Base-by-base conservation (phyloP, 2,113 vertebrate species). In the Quiscalus mexicanus region DNA sequence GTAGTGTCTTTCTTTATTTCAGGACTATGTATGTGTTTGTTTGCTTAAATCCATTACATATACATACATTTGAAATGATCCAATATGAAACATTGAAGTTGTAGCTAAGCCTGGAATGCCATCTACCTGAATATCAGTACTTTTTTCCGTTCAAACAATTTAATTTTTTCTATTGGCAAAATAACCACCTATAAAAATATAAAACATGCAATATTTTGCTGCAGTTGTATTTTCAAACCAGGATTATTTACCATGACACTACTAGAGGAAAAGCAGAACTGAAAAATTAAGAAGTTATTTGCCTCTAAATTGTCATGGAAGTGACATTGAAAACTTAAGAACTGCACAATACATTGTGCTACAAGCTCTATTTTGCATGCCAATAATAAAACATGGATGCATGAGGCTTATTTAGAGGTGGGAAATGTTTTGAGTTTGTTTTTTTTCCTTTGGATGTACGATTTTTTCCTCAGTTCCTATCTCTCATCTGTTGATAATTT, bases 151-250 rank as follows among this genome's bases (percentile, higher is more conserved):
- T 96, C 27, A 52, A 84, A 94, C 96, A 92, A 95, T 97, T 97
- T 89, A 52, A 92, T 96, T 97, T 96, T 82, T 83, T 96, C 83
- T 96, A 44, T 80, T 94, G 84, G 44, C 81, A 94, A 84, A 93
- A 91, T 87, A 90, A 86, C 10, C 20, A 84, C 21, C 15, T 79
- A 77, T 41, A 52, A 41, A 47, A 74, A 62, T 91, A 89, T 39
- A 81, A 93, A 96, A 85, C 68, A 79, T 90, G 79, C 94, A 96
- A 84, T 69, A 88, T 92, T 70, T 69, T 90, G 44, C 88, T 89
- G 78, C 23, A 85, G 47, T 56, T 95, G 23, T 69, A 28, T 71
- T 93, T 90, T 35, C 58, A 67, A 83, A 88, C 14, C 27, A 69
- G 49, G 76, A 30, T 74, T 80, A 20, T 84, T 86, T 80, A 42